phyloP scores from a whole-genome alignment of 35 echinoderm and acorn worm species.

The Lytechinus variegatus region DNA sequence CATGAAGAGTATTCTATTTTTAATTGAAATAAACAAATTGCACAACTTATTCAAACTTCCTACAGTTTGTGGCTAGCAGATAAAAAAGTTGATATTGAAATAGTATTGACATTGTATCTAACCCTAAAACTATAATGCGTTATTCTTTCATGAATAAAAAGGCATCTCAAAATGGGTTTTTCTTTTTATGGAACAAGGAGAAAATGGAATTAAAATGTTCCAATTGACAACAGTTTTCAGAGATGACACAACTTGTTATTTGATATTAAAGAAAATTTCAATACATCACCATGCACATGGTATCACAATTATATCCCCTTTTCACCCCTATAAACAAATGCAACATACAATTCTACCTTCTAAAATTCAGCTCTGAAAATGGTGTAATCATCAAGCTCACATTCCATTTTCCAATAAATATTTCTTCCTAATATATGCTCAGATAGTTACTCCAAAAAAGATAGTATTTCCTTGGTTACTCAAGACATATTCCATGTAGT shows the following conservation, averaged over 20 bases:
- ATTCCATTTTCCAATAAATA: not conserved
- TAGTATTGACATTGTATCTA: not conserved
- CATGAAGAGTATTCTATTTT: not conserved
- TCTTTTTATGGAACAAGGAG: not conserved
- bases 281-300: not conserved
- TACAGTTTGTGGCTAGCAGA: too few species aligned
- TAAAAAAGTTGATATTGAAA: not conserved
- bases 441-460: not conserved
- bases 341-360: not conserved
- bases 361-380: not conserved
- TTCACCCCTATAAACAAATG: not conserved
- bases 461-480: not conserved
- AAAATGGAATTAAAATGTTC: not conserved
- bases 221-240: not conserved
- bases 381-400: not conserved
- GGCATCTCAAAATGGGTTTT: not conserved
- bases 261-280: too few species aligned
- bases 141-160: not conserved
- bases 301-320: too few species aligned
- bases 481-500: not conserved
- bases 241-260: not conserved
- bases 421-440: not conserved
- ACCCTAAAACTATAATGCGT: not conserved
- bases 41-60: not conserved
- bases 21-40: not conserved